Conservation (phyloP, 2,888 invertebrate genomes). For the Troides helena region DNA sequence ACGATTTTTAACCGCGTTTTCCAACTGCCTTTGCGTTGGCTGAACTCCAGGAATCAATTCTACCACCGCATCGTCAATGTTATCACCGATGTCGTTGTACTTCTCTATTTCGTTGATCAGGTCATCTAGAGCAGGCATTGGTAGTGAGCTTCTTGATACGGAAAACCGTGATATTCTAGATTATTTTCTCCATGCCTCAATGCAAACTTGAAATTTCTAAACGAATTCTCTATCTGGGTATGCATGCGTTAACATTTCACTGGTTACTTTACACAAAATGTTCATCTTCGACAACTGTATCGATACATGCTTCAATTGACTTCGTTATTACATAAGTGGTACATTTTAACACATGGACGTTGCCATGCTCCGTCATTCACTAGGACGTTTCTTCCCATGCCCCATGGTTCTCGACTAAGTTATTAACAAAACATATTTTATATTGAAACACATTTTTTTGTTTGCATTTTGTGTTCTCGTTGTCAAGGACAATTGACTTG, state of each 20-base stretch:
- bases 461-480: neutral
- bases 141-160: conserved; percentile 35
- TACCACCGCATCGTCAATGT: conserved; percentile 95
- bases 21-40: conserved; percentile 62
- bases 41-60: conserved; percentile 85
- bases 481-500: neutral
- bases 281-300: neutral
- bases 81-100: conserved; percentile 95
- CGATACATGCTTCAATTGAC: neutral
- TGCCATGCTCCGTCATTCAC: conserved; percentile 39
- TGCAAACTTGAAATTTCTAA: conserved; percentile 12
- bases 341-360: conserved; percentile 15
- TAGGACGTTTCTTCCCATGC: conserved; percentile 54
- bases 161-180: neutral
- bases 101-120: conserved; percentile 93
- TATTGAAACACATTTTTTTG: neutral
- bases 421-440: conserved; percentile 43
- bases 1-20: conserved; percentile 40
- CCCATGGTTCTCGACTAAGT: conserved; percentile 56
- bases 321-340: conserved; percentile 1
- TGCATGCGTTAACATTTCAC: conserved; percentile 40
- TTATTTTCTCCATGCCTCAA: conserved; percentile 28
- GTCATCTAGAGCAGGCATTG: conserved; percentile 84
- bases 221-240: conserved; percentile 28
- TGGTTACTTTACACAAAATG: conserved; percentile 28